Evolutionary conservation across 2,888 invertebrate species (phyloP), one percentile per base, ranked within the genome.

Genomic region (Nysson spinosus): DNA sequence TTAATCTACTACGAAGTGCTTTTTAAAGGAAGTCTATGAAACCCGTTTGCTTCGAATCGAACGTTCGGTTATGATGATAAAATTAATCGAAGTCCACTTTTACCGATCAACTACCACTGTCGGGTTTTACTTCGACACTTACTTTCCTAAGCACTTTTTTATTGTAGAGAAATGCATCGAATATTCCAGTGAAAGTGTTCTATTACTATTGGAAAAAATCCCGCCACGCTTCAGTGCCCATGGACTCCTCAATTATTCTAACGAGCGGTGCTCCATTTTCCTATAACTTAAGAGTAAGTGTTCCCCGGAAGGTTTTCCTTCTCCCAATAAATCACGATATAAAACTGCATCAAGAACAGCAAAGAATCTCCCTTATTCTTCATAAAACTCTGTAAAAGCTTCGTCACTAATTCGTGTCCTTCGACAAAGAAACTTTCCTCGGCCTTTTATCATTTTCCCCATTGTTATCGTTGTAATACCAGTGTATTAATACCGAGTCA

Each of bases 121-220:
- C 16, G 26, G 22, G 19, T 28, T 37, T 22, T 19, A 35, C 46
- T 12, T 42, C 30, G 7, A 1, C 22, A 35, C 34, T 26, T 6
- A 63, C 35, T 55, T 55, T 42, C 52, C 37, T 17, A 5, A 34
- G 2, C 32, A 19, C 30, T 35, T 12, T 34, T 43, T 57, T 63
- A 35, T 28, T 28, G 16, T 30, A 4, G 49, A 47, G 51, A 61
- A 64, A 43, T 60, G 44, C 52, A 9, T 52, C 17, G 61, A 60
- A 50, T 24, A 14, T 30, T 17, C 22, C 35, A 47, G 63, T 66
- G 72, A 72, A 72, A 72, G 64, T 50, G 52, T 57, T 55, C 32
- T 42, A 34, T 52, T 50, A 42, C 49, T 39, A 44, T 46, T n/a
- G 11, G 42, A 62, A 70, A 43, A 24, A 40, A 50, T 55, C 51